phyloP scores from a whole-genome alignment of 1,140 invertebrate genomes.

The Mercenaria mercenaria region DNA sequence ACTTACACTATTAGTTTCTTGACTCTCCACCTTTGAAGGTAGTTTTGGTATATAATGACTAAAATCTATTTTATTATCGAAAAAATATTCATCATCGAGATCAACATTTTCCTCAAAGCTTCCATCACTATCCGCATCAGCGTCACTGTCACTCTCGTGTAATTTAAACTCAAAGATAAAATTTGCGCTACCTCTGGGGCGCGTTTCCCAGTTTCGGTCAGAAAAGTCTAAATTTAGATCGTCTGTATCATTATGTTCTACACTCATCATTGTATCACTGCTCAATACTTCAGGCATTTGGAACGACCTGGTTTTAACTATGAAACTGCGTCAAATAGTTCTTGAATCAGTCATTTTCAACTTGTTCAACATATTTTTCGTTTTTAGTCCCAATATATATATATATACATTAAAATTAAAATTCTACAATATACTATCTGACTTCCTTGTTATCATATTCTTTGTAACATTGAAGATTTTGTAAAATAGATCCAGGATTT shows the following conservation, averaged over 20 bases:
- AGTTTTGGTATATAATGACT: constrained; percentile 44
- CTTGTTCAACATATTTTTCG: no score
- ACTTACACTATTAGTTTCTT: background rate
- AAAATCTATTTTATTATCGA: constrained; percentile 50
- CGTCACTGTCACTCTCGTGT: constrained; percentile 3
- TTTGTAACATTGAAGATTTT: no score
- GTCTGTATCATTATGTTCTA: background rate
- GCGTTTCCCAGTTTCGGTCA: constrained; percentile 26
- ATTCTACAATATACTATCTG: no score
- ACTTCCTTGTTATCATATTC: no score
- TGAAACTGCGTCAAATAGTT: no score
- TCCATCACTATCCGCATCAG: background rate
- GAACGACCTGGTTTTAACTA: background rate
- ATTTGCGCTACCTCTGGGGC: background rate
- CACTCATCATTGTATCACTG: background rate
- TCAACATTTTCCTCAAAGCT: constrained; percentile 32
- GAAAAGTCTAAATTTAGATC: constrained; percentile 51
- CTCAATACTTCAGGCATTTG: constrained; percentile 6
- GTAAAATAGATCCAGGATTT: no score
- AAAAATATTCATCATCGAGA: constrained; percentile 59
- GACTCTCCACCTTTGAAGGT: background rate
- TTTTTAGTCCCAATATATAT: no score
- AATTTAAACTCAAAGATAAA: constrained; percentile 35
- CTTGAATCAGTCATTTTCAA: no score
- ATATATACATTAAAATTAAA: no score